Evolutionary conservation across 2,797 vertebrate genomes (phyloP).

Genomic region (Poecilia picta): DNA sequence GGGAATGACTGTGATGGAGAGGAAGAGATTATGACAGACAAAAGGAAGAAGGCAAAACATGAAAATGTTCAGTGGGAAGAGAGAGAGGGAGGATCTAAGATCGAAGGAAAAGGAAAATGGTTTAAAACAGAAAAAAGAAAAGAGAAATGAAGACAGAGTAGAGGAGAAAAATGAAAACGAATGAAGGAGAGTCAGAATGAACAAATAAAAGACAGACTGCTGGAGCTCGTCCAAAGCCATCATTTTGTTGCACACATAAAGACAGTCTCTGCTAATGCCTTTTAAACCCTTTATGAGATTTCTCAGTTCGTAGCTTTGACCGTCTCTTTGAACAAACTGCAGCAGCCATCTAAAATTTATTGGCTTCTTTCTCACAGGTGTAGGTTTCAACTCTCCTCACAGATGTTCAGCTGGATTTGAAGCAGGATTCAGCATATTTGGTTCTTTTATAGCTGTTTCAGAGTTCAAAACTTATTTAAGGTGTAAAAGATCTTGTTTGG

Average conservation of each 20-base stretch:
- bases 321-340: background rate
- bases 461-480: background rate
- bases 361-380: background rate
- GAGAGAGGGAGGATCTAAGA: background rate
- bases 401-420: background rate
- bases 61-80: background rate
- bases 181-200: background rate
- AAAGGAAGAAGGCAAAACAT: background rate
- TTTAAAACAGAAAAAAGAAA: background rate
- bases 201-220: background rate
- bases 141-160: background rate
- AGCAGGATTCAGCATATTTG: background rate
- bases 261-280: background rate
- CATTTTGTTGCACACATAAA: constrained; percentile 1
- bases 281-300: constrained; percentile 3
- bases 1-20: background rate
- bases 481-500: background rate
- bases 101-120: background rate
- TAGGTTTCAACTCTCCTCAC: background rate
- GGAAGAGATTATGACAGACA: background rate
- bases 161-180: background rate
- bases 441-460: background rate
- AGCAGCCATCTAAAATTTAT: constrained; percentile 1
- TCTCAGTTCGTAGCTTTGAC: background rate
- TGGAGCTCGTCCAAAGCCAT: background rate